These are phyloP conservation scores for Nymphicus hollandicus DNA, from an alignment of 2,113 vertebrate genomes.

Conservation along the genomic window DNA sequence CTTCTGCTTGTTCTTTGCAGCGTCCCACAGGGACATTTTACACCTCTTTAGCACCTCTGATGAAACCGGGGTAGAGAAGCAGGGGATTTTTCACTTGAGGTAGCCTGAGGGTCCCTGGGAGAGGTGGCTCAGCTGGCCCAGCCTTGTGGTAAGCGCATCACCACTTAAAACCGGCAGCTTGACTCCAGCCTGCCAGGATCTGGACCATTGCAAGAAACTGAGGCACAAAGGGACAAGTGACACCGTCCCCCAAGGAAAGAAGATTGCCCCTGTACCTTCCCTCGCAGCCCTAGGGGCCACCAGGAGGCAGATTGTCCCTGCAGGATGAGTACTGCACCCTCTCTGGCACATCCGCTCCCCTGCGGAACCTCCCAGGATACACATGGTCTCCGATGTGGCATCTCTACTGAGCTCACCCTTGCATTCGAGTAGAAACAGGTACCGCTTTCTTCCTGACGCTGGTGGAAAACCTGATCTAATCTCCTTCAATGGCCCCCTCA, in stretches of 20 bases:
- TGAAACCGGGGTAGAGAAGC: not conserved
- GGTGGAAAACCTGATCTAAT: not conserved
- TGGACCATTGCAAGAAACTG: rapidly evolving
- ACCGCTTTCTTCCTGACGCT: not conserved
- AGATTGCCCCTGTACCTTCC: not conserved
- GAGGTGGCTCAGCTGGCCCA: not conserved
- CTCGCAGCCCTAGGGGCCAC: not conserved
- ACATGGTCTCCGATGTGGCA: not conserved
- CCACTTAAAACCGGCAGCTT: not conserved
- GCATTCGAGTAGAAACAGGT: not conserved
- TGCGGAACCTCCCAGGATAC: not conserved
- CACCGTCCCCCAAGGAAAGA: rapidly evolving
- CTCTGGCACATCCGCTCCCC: not conserved
- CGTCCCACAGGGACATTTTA: not conserved
- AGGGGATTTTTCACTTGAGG: not conserved
- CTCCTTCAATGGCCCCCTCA: not conserved
- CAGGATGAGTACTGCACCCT: not conserved
- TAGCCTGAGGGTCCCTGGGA: not conserved
- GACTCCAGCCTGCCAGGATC: not conserved
- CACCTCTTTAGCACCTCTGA: not conserved
- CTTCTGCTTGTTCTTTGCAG: not conserved
- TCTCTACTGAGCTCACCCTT: not conserved
- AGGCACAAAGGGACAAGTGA: not conserved
- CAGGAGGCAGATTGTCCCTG: not conserved
- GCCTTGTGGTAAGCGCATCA: not conserved